Evolutionary conservation across 2,797 vertebrate genomes (phyloP), one percentile per base, ranked within the genome.

Genomic region (Petrocephalus schoutedeni): DNA sequence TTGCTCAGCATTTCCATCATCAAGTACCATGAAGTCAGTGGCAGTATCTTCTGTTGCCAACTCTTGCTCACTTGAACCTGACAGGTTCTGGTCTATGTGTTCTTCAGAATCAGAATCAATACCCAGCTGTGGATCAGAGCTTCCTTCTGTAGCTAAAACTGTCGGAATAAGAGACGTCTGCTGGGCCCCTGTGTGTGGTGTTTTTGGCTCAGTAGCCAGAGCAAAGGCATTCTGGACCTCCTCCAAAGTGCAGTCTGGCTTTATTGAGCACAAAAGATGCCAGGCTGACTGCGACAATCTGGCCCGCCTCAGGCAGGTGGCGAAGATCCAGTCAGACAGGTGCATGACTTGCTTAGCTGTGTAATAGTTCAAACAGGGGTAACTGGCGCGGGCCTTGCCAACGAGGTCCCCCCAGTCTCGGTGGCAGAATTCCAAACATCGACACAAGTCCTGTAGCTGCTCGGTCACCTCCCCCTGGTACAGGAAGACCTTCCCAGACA

Each of bases 271-370:
- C 9, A 97, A 93, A 82, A 96, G 89, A 88, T 93, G 87, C 93
- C 96, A 94, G 41, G 95, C 87, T 88, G 95, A 94, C n/a, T 87
- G 93, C 74, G 93, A 94, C 87, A 89, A 89, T 1, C 92, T 14
- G 0, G 23, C 86, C 12, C 54, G 89, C 1, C 8, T 45, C 10
- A 54, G 84, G 82, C 90, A 92, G 85, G 92, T 89, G 21, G 71
- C 87, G 88, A 92, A 90, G 57, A 97, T 86, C 91, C 94, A 94
- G 74, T 93, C 89, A 58, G 95, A 94, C 83, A 97, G 89, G 86
- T 94, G 95, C 64, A 96, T 93, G 56, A 96, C 86, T 92, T 97
- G 96, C 85, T 94, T 94, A 0, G 96, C 94, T 1, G 94, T 96
- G 92, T 92, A 97, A 88, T 94, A 91, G 91, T 96, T 96, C 86